These are phyloP conservation scores for Zophobas atratus DNA, from an alignment of 1,140 invertebrate species.

Conservation along the genomic window DNA sequence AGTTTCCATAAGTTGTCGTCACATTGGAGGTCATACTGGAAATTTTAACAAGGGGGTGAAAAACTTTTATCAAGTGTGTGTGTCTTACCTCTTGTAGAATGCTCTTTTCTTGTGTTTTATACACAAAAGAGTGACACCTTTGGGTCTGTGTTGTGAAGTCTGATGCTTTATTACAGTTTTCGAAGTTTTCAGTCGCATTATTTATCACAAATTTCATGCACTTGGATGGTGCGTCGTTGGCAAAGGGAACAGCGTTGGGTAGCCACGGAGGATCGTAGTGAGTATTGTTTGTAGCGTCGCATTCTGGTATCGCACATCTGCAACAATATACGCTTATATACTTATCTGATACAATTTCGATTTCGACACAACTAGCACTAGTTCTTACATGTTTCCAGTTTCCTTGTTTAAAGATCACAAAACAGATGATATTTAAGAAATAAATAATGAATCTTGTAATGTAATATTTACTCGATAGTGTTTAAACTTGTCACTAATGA, in stretches of 20 bases:
- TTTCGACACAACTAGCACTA: too few species aligned
- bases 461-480: too few species aligned
- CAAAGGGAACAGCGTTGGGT: slow-evolving; percentile 69
- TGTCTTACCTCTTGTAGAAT: slow-evolving; percentile 64
- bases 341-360: background rate
- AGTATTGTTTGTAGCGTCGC: slow-evolving; percentile 66
- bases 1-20: slow-evolving; percentile 79
- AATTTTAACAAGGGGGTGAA: slow-evolving; percentile 13
- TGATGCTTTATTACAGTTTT: slow-evolving; percentile 51
- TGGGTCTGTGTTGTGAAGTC: slow-evolving; percentile 49
- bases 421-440: too few species aligned
- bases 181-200: slow-evolving; percentile 68
- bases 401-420: too few species aligned
- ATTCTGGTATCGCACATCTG: slow-evolving; percentile 78
- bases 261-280: slow-evolving; percentile 72
- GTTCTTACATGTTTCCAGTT: too few species aligned
- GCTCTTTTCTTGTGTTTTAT: slow-evolving; percentile 67
- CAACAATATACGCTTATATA: slow-evolving; percentile 50
- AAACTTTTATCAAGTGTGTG: background rate
- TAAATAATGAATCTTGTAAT: too few species aligned
- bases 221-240: slow-evolving; percentile 67
- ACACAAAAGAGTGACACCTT: slow-evolving; percentile 69
- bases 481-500: too few species aligned
- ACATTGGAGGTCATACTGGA: slow-evolving; percentile 74
- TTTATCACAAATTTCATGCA: slow-evolving; percentile 68